phyloP scores from a whole-genome alignment of 2,888 invertebrate genomes.

The Philaethria dido region DNA sequence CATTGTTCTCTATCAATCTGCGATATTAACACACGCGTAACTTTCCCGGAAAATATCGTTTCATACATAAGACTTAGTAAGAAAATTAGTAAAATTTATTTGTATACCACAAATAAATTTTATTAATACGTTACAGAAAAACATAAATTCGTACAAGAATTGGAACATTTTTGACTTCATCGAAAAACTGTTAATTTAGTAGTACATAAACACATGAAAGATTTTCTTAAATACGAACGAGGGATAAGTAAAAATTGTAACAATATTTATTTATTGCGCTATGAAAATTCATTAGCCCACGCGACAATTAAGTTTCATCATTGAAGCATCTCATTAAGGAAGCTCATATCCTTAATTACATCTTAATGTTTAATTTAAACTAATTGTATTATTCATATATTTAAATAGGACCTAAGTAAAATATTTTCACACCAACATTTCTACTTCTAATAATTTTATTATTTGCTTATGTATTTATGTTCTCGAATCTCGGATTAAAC shows the following conservation, averaged over 20 bases:
- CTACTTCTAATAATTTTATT: neutral
- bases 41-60: neutral
- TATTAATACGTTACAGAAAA: no score
- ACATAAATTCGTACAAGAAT: no score
- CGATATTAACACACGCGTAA: neutral
- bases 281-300: neutral
- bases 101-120: no score
- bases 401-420: neutral
- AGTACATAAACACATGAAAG: no score
- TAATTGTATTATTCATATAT: neutral
- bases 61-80: no score
- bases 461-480: constrained; percentile 18
- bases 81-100: no score
- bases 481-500: constrained; percentile 24
- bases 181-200: no score
- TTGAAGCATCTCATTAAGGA: neutral
- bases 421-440: neutral
- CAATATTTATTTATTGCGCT: neutral
- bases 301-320: constrained; percentile 7
- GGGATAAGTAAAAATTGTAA: neutral
- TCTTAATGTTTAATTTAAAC: neutral
- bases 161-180: neutral
- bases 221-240: neutral
- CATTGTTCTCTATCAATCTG: neutral
- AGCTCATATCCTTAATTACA: neutral